phyloP scores from a whole-genome alignment of 2,113 vertebrate genomes.

The Oryzias curvinotus region DNA sequence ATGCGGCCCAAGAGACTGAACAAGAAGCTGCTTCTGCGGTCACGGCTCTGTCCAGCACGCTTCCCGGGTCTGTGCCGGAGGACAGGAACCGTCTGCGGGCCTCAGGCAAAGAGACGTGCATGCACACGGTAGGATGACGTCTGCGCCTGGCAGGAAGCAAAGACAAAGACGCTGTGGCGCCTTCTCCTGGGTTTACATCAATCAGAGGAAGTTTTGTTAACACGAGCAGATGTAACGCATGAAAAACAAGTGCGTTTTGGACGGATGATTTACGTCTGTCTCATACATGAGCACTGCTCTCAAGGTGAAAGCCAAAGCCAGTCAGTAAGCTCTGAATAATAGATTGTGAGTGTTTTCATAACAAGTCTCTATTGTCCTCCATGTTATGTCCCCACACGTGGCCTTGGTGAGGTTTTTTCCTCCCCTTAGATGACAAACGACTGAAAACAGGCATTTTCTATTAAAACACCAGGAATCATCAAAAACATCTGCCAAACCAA shows the following conservation, averaged over 20 bases:
- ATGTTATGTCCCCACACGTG: background rate
- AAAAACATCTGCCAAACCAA: background rate
- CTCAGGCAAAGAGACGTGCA: constrained; percentile 35
- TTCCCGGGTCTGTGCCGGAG: background rate
- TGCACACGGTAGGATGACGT: constrained; percentile 18
- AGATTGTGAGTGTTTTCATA: background rate
- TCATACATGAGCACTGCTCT: background rate
- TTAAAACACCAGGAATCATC: background rate
- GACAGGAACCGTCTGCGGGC: constrained; percentile 30
- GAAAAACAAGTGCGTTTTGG: no score
- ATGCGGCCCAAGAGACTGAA: background rate
- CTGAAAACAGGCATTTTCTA: background rate
- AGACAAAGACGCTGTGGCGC: background rate
- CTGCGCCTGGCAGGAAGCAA: constrained; percentile 14
- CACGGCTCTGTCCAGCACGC: background rate
- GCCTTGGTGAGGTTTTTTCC: background rate
- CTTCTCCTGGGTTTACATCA: no score
- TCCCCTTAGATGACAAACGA: background rate
- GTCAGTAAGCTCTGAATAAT: no score
- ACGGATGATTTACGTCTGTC: no score
- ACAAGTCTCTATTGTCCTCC: background rate
- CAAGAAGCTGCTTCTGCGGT: constrained; percentile 11
- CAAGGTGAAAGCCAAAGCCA: background rate
- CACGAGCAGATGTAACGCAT: no score
- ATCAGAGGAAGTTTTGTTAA: no score